Evolutionary conservation across 1,140 invertebrate species (phyloP).

Genomic region (Drosophila azteca): DNA sequence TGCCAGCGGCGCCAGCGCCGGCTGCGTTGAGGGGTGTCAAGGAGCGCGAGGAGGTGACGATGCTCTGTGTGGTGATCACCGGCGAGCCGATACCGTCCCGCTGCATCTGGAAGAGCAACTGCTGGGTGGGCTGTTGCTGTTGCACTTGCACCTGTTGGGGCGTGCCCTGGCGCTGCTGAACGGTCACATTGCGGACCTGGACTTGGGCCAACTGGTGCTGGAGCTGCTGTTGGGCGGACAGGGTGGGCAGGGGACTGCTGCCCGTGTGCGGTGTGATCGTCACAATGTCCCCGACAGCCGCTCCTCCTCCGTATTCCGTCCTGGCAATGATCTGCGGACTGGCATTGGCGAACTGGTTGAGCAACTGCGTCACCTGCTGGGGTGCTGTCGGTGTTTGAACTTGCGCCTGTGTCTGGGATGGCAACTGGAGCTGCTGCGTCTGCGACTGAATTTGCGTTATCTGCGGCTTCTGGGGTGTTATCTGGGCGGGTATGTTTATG

Average conservation of each 20-base stretch:
- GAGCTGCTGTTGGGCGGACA: constrained; percentile 69
- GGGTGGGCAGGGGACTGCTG: constrained; percentile 57
- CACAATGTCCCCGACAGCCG: constrained; percentile 74
- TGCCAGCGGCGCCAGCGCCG: constrained; percentile 56
- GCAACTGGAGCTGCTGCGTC: constrained; percentile 33
- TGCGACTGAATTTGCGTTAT: not conserved
- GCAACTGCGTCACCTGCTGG: constrained; percentile 62
- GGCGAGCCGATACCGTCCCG: constrained; percentile 52
- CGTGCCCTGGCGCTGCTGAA: constrained; percentile 69
- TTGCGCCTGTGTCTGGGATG: constrained; percentile 2
- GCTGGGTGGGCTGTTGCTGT: constrained; percentile 58
- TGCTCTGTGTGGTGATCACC: constrained; percentile 44
- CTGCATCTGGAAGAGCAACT: constrained; percentile 74
- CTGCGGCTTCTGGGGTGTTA: constrained; percentile 56
- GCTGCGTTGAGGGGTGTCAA: constrained; percentile 69
- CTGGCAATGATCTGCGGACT: constrained; percentile 60
- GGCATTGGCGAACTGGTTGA: constrained; percentile 61
- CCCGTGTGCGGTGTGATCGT: constrained; percentile 71
- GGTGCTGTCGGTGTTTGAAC: constrained; percentile 13
- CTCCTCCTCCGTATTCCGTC: constrained; percentile 59
- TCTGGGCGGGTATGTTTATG: constrained; percentile 69
- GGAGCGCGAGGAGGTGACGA: constrained; percentile 45
- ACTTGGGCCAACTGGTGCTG: constrained; percentile 73
- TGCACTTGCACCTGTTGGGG: constrained; percentile 66
- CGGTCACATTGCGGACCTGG: constrained; percentile 76